Conservation (phyloP, 2,888 invertebrate genomes). For the Drosophila putrida region DNA sequence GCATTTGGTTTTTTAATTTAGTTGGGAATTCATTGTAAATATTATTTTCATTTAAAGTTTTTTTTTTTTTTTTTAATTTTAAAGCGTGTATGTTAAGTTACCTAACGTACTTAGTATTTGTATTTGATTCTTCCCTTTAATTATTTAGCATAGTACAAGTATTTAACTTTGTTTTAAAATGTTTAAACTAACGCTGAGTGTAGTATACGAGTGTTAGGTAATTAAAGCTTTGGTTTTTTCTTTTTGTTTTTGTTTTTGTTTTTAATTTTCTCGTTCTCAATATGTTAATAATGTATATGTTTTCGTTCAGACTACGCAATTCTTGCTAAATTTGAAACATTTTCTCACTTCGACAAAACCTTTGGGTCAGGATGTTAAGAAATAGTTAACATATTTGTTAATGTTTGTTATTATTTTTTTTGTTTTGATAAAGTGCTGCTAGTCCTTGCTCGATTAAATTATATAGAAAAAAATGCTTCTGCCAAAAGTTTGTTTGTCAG, state of each 20-base stretch:
- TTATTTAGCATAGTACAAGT: slow-evolving; percentile 51
- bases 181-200: slow-evolving; percentile 62
- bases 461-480: slow-evolving; percentile 70
- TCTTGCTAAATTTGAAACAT: slow-evolving; percentile 51
- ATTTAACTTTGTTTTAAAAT: slow-evolving; percentile 46
- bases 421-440: slow-evolving; percentile 37
- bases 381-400: slow-evolving; percentile 65
- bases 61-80: not conserved
- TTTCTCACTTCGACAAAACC: slow-evolving; percentile 30
- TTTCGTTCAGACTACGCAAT: slow-evolving; percentile 72
- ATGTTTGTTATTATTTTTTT: slow-evolving; percentile 29
- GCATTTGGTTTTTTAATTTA: slow-evolving; percentile 18
- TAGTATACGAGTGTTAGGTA: slow-evolving; percentile 67
- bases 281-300: slow-evolving; percentile 70
- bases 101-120: slow-evolving; percentile 38
- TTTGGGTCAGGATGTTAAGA: slow-evolving; percentile 44
- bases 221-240: slow-evolving; percentile 73
- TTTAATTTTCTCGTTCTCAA: slow-evolving; percentile 58
- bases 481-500: slow-evolving; percentile 55
- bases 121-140: slow-evolving; percentile 17
- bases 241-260: slow-evolving; percentile 17
- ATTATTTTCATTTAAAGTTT: slow-evolving; percentile 17
- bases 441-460: slow-evolving; percentile 53
- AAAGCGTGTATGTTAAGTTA: slow-evolving; percentile 49
- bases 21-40: slow-evolving; percentile 30